phyloP scores from a whole-genome alignment of 1,140 invertebrate genomes.

The Meteorus sp. region DNA sequence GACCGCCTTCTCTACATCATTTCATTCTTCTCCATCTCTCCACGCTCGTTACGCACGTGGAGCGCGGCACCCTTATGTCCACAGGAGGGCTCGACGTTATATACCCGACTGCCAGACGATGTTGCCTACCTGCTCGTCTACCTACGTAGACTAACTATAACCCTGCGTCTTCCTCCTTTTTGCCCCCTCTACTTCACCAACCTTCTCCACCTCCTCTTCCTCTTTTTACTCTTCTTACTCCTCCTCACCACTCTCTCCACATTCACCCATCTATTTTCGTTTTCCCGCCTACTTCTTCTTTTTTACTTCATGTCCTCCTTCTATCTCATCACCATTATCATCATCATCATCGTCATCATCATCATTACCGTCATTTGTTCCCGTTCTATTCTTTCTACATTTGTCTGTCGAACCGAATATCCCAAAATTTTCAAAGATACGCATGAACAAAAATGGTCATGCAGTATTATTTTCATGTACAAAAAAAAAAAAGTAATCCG shows the following conservation, averaged over 20 bases:
- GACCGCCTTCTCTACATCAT: background rate
- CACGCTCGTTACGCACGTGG: conserved; percentile 17
- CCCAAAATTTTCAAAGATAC: no score
- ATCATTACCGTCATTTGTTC: no score
- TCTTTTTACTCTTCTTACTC: background rate
- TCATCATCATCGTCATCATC: no score
- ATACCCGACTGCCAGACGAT: background rate
- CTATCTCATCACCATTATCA: background rate
- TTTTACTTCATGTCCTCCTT: background rate
- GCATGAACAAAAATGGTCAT: no score
- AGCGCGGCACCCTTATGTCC: conserved; percentile 9
- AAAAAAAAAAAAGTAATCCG: no score
- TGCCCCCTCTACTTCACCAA: background rate
- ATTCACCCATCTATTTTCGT: background rate
- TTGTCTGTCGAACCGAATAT: no score
- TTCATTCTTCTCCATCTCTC: conserved; percentile 4
- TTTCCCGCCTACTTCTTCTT: background rate
- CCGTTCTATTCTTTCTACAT: no score
- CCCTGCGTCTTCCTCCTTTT: background rate
- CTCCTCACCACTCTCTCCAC: background rate
- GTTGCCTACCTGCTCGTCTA: conserved; percentile 16
- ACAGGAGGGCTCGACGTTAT: background rate
- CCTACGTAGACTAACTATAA: conserved; percentile 1
- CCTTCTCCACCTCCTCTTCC: background rate
- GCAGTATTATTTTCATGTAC: no score